Conservation (phyloP, 2,888 invertebrate genomes). For the Metalampra italica region DNA sequence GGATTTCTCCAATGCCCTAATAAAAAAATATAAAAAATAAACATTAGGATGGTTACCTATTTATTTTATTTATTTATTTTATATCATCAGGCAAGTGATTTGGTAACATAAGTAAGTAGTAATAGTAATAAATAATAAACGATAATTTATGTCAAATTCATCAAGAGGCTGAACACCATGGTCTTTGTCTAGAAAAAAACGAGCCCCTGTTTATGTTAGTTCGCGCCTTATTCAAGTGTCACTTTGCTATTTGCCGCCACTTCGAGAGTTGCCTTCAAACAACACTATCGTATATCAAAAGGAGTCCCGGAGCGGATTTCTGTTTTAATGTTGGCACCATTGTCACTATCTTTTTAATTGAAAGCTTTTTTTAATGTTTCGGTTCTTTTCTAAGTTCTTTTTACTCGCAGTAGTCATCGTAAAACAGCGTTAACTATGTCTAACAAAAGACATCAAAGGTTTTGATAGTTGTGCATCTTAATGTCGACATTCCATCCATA, state of each 20-base stretch:
- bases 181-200: slow-evolving; percentile 55
- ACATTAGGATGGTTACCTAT: no score
- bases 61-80: no score
- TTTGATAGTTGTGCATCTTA: slow-evolving; percentile 44
- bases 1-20: no score
- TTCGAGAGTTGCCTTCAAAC: slow-evolving; percentile 49
- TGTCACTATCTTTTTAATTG: slow-evolving; percentile 73
- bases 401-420: slow-evolving; percentile 62
- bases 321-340: slow-evolving; percentile 61
- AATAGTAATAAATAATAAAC: not conserved
- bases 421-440: slow-evolving; percentile 52
- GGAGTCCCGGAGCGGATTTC: slow-evolving; percentile 43
- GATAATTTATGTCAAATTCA: slow-evolving; percentile 19
- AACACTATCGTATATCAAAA: slow-evolving; percentile 77
- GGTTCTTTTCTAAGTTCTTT: slow-evolving; percentile 47
- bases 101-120: no score
- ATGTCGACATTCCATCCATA: slow-evolving; percentile 34
- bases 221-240: slow-evolving; percentile 77
- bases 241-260: slow-evolving; percentile 73
- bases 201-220: slow-evolving; percentile 66
- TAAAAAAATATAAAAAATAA: no score
- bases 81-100: no score
- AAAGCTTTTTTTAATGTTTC: slow-evolving; percentile 64
- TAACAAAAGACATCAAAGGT: slow-evolving; percentile 71
- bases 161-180: slow-evolving; percentile 29